Evolutionary conservation across 1,140 invertebrate genomes (phyloP).

Genomic region (Pogonognathellus flavescens): DNA sequence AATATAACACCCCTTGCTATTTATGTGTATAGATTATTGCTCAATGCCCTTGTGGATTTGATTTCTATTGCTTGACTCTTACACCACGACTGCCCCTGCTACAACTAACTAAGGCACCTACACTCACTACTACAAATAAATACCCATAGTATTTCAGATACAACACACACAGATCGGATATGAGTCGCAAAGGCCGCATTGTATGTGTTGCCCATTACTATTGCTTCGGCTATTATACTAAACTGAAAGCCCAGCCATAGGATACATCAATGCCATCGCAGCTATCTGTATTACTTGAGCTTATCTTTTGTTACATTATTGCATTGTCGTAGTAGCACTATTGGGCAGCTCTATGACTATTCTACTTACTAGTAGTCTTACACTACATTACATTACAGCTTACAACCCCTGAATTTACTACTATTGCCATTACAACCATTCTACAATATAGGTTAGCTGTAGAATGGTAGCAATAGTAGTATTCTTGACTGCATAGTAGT

Average conservation of each 20-base stretch:
- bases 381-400: conserved; percentile 21
- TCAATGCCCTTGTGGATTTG: conserved; percentile 38
- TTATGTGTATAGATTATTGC: conserved; percentile 40
- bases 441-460: too few species aligned
- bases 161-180: too few species aligned
- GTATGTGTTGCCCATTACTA: neutral
- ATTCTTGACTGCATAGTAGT: neutral
- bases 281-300: conserved; percentile 24
- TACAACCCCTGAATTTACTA: conserved; percentile 35
- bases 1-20: neutral
- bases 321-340: neutral
- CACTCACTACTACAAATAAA: too few species aligned
- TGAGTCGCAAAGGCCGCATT: too few species aligned
- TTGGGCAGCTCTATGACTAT: neutral
- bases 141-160: too few species aligned
- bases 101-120: too few species aligned
- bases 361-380: neutral
- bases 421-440: neutral
- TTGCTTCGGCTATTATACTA: conserved; percentile 17
- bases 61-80: neutral
- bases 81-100: neutral
- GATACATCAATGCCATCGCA: conserved; percentile 33
- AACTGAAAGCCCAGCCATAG: conserved; percentile 26
- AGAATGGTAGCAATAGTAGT: neutral
- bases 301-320: conserved; percentile 48